Percentiles rank a stretch among this genome's conserved stretches.
phyloP scores from a whole-genome alignment of 2,888 invertebrate species.

The Oligia strigilis region DNA sequence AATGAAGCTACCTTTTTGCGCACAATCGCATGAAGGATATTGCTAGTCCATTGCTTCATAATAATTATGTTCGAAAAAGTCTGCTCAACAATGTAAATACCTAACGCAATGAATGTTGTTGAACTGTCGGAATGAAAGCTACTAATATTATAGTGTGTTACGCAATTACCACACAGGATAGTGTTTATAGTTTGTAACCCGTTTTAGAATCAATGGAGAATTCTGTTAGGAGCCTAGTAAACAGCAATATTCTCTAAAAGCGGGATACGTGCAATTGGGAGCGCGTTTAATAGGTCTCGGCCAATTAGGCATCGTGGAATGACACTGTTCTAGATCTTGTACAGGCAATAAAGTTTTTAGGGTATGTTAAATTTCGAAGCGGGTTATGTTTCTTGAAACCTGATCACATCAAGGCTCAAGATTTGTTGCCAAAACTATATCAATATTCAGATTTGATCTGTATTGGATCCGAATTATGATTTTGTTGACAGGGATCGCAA shows the following conservation, averaged over 20 bases:
- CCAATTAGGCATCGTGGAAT: conserved; percentile 36
- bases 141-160: no score
- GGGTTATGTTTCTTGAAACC: background rate
- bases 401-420: background rate
- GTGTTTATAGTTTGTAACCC: background rate
- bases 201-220: background rate
- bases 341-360: conserved; percentile 26
- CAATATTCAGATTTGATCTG: no score
- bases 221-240: conserved; percentile 1
- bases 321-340: conserved; percentile 25
- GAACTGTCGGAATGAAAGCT: no score
- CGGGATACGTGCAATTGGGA: conserved; percentile 22
- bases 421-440: background rate
- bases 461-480: background rate
- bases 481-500: background rate
- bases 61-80: no score
- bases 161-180: no score
- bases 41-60: no score
- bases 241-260: conserved; percentile 10
- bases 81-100: no score
- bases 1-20: no score
- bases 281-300: conserved; percentile 28
- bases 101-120: no score
- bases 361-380: conserved; percentile 4
- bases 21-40: no score